A percentile compares a stretch with the other conserved stretches of the same genome.
These are phyloP conservation scores for Myotis lucifugus DNA, from an alignment of 2,113 vertebrate species.

Conservation along the genomic window DNA sequence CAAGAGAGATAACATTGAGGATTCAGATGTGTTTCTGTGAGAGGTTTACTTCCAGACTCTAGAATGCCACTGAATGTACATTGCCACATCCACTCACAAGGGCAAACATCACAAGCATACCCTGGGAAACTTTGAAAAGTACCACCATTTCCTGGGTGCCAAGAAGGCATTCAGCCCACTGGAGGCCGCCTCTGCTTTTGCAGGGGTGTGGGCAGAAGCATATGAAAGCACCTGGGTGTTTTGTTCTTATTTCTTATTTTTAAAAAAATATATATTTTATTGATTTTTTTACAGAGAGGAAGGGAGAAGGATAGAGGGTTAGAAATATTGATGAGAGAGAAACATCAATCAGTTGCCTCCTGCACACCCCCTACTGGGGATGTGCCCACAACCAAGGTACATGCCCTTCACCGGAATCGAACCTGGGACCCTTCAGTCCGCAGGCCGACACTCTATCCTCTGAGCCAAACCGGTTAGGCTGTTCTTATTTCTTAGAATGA, in stretches of 20 bases:
- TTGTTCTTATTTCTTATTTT: background rate
- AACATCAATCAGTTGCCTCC: too few relatives aligned
- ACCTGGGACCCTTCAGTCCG: too few relatives aligned
- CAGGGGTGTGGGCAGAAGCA: too few relatives aligned
- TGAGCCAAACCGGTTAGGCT: too few relatives aligned
- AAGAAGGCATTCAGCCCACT: background rate
- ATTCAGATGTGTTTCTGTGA: constrained; percentile 37
- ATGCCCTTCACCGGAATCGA: too few relatives aligned
- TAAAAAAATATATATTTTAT: too few relatives aligned
- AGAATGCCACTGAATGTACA: background rate
- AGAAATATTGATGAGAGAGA: too few relatives aligned
- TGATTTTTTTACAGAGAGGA: too few relatives aligned
- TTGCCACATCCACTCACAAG: background rate
- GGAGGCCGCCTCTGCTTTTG: background rate
- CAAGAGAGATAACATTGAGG: constrained; percentile 22
- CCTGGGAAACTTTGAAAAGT: constrained; percentile 24
- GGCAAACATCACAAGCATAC: background rate
- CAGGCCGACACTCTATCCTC: too few relatives aligned
- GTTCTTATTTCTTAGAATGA: background rate
- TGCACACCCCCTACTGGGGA: too few relatives aligned
- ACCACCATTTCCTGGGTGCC: background rate
- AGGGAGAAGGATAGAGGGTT: too few relatives aligned
- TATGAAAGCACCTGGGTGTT: background rate
- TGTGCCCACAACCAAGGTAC: too few relatives aligned
- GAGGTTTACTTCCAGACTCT: background rate